A percentile compares a stretch with the other conserved stretches of the same genome.
phyloP scores from a whole-genome alignment of 1,140 invertebrate genomes.

The Drosophila persimilis region DNA sequence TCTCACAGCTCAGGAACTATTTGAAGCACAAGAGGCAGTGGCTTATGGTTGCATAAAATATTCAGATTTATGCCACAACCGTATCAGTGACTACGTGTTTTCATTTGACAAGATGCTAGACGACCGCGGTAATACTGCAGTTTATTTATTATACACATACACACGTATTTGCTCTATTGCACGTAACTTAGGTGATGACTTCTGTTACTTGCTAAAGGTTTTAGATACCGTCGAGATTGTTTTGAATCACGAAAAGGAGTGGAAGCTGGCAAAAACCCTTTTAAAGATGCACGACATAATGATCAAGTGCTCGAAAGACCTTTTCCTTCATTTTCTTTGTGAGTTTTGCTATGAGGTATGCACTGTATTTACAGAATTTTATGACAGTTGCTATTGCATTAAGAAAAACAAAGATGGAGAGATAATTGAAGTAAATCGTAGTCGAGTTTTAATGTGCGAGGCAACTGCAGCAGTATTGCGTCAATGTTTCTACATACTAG shows the following conservation, averaged over 20 bases:
- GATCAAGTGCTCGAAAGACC: constrained; percentile 91
- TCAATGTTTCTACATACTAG: constrained; percentile 94
- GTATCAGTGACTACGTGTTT: constrained; percentile 98
- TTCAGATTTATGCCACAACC: constrained; percentile 97
- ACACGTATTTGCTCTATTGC: constrained; percentile 97
- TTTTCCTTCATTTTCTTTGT: constrained; percentile 95
- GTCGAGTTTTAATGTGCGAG: constrained; percentile 95
- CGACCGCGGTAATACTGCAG: constrained; percentile 99
- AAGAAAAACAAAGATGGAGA: constrained; percentile 92
- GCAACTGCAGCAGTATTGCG: constrained; percentile 94
- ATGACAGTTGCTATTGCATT: constrained; percentile 98
- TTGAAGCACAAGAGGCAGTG: constrained; percentile 93
- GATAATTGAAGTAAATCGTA: constrained; percentile 93
- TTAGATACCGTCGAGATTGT: constrained; percentile 78
- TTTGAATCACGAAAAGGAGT: constrained; percentile 95
- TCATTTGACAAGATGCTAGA: constrained; percentile 99
- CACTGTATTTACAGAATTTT: constrained; percentile 97
- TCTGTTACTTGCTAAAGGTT: constrained; percentile 84
- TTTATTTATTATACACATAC: constrained; percentile 97
- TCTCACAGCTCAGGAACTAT: constrained; percentile 92
- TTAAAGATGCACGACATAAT: constrained; percentile 95
- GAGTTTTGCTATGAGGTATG: constrained; percentile 98
- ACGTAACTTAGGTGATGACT: constrained; percentile 88
- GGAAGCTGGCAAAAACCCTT: constrained; percentile 95
- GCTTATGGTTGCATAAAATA: constrained; percentile 99